Evolutionary conservation across 2,113 vertebrate species (phyloP).

Genomic region (Hippolais icterina): DNA sequence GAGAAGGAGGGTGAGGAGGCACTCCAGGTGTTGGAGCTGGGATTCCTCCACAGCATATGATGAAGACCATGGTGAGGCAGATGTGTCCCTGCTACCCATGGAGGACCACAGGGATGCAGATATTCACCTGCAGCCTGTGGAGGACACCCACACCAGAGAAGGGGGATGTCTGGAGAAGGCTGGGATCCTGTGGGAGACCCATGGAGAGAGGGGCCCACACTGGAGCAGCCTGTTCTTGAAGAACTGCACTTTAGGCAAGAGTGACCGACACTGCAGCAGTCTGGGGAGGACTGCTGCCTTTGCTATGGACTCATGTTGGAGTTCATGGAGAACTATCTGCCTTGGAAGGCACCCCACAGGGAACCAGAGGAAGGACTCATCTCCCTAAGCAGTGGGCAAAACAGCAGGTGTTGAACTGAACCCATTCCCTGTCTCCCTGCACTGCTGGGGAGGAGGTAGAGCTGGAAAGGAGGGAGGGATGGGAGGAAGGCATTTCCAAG

Average conservation of each 20-base stretch:
- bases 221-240: not conserved
- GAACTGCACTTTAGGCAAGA: no score
- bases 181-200: not conserved
- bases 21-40: not conserved
- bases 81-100: not conserved
- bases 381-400: not conserved
- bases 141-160: not conserved
- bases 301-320: rapidly evolving
- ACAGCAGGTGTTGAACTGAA: rapidly evolving
- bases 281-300: no score
- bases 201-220: not conserved
- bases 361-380: not conserved
- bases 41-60: not conserved
- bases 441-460: rapidly evolving
- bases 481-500: not conserved
- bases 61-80: not conserved
- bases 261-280: not conserved
- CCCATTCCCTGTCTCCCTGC: not conserved
- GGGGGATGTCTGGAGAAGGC: not conserved
- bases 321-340: not conserved
- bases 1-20: not conserved
- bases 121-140: not conserved
- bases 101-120: not conserved
- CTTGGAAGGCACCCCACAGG: not conserved
- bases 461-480: not conserved